Percentiles rank a stretch among this genome's conserved stretches.
These are phyloP conservation scores for Ptiloglossa arizonensis DNA, from an alignment of 1,140 invertebrate species.

Conservation along the genomic window DNA sequence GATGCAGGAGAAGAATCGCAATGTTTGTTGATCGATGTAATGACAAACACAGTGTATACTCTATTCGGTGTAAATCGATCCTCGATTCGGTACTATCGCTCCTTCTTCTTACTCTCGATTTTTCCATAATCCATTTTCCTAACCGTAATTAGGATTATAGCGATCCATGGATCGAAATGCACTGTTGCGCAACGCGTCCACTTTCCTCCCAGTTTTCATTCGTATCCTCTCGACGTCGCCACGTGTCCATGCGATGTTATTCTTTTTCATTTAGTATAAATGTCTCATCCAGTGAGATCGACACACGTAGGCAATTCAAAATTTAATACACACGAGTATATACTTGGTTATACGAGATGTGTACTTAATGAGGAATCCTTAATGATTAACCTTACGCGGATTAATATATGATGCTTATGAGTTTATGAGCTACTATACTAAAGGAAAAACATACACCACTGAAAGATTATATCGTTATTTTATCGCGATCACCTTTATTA, in stretches of 20 bases:
- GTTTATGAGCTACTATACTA: slow-evolving; percentile 77
- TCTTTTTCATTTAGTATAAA: slow-evolving; percentile 60
- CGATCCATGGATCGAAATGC: background rate
- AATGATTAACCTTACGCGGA: slow-evolving; percentile 75
- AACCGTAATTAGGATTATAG: background rate
- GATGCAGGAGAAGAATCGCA: slow-evolving; percentile 30
- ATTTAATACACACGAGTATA: slow-evolving; percentile 70
- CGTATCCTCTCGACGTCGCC: background rate
- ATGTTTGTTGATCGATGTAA: slow-evolving; percentile 7
- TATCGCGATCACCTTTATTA: slow-evolving; percentile 64
- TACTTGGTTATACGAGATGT: slow-evolving; percentile 66
- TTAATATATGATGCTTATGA: slow-evolving; percentile 78
- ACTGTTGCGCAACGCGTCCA: background rate
- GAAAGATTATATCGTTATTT: slow-evolving; percentile 71
- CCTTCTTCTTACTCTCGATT: background rate
- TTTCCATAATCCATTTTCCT: background rate
- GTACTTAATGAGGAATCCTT: slow-evolving; percentile 72
- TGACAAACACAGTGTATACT: slow-evolving; percentile 16
- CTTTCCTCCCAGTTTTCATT: background rate
- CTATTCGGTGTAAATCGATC: slow-evolving; percentile 28
- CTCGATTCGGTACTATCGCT: background rate
- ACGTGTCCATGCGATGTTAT: slow-evolving; percentile 68
- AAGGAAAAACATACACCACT: slow-evolving; percentile 78
- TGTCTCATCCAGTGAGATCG: slow-evolving; percentile 58
- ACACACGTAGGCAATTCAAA: slow-evolving; percentile 65